Base-by-base conservation (phyloP, 2,888 invertebrate species). In the Mythimna pallens region DNA sequence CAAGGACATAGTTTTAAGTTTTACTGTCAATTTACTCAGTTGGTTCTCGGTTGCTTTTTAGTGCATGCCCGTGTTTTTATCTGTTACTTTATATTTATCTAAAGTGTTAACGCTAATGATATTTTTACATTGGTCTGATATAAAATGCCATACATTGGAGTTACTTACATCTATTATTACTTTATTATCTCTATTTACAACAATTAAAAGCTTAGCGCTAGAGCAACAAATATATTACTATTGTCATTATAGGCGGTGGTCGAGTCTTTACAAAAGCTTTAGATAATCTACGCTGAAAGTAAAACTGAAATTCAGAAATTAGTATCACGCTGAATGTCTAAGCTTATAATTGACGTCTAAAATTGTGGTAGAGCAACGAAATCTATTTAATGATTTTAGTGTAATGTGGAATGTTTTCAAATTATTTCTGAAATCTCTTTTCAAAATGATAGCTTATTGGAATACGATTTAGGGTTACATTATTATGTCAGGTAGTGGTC, bases 221-320 rank as follows among this genome's bases (percentile, higher is more conserved):
- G 5, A n/a, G 65, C 65, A 34, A 52, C 57, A 47, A 62, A 61
- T 81, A 70, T 30, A 59, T 36, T 58, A n/a, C 59, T 59, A 3
- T 6, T 12, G 0, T 20, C n/a, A 52, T 12, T 22, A 57, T 78
- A 55, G 65, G 79, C 65, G 79, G 50, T 65, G 55, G 64, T 64
- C 40, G 65, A 70, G 25, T 36, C n/a, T 63, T 34, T 10, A 47
- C 65, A 47, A 10, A 22, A 52, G 30, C 30, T 62, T 55, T n/a
- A 50, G 20, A 67, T 63, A 68, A 72, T 65, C 55, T 20, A 50
- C 43, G 17, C 40, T 12, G 65, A 63, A 66, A 65, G 54, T 25
- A 47, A 76, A 34, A 50, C 30, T 55, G 22, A 50, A 43, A 50
- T 71, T 50, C 34, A n/a, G 20, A 22, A 8, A 65, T 78, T 59